phyloP scores from a whole-genome alignment of 2,797 vertebrate genomes.

The Prunella strophiata region DNA sequence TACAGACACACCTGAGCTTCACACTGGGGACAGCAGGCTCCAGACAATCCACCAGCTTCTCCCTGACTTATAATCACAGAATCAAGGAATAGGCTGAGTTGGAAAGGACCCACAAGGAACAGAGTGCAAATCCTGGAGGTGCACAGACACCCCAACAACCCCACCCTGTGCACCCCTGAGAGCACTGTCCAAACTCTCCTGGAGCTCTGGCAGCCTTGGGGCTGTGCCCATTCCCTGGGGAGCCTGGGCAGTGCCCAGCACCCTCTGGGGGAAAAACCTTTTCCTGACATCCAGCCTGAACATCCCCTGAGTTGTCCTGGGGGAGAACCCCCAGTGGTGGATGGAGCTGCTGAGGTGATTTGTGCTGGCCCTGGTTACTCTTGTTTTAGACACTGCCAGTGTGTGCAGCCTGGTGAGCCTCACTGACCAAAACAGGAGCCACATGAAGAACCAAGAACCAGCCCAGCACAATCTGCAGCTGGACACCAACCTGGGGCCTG shows the following conservation, averaged over 20 bases:
- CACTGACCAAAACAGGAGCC: background rate
- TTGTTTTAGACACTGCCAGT: background rate
- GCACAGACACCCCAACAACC: background rate
- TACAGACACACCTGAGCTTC: background rate
- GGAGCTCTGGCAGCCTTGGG: background rate
- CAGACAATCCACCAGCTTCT: background rate
- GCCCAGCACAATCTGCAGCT: background rate
- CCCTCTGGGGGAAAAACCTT: background rate
- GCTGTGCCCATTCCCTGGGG: background rate
- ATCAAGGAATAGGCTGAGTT: background rate
- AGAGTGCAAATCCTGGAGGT: background rate
- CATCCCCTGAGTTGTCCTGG: background rate
- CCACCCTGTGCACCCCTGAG: background rate
- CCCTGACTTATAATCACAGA: background rate
- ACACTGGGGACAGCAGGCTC: background rate
- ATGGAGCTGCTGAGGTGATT: background rate
- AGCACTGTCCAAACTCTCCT: accelerated
- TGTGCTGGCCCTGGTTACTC: background rate
- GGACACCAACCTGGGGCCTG: background rate
- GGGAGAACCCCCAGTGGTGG: background rate
- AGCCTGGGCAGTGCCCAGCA: background rate
- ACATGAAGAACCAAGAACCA: background rate
- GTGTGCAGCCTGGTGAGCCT: background rate
- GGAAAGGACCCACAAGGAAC: background rate
- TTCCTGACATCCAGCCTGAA: accelerated